These are phyloP conservation scores for Popillia japonica DNA, from an alignment of 1,140 invertebrate genomes.

Conservation along the genomic window DNA sequence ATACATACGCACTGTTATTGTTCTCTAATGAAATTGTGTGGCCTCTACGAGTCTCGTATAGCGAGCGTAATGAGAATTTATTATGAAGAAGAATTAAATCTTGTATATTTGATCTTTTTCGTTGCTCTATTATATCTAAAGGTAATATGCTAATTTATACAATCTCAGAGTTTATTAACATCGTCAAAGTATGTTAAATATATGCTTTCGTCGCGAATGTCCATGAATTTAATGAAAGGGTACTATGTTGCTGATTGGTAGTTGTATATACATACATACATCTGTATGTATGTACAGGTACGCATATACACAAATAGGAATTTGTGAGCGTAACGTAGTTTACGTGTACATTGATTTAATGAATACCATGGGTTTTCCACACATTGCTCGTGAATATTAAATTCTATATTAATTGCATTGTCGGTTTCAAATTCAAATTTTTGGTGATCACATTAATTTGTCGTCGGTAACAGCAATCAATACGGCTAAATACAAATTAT, in stretches of 20 bases:
- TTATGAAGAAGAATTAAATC: slow-evolving; percentile 30
- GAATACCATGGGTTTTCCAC: background rate
- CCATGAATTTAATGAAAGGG: slow-evolving; percentile 24
- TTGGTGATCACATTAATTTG: too few species aligned
- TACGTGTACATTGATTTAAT: background rate
- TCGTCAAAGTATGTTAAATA: slow-evolving; percentile 13
- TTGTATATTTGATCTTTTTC: slow-evolving; percentile 15
- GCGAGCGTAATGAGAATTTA: slow-evolving; percentile 19
- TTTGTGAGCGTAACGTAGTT: background rate
- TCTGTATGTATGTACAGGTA: background rate
- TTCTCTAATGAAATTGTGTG: slow-evolving; percentile 22
- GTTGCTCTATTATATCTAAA: background rate
- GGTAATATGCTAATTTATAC: slow-evolving; percentile 25
- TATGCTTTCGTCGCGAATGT: background rate
- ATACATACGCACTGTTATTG: slow-evolving; percentile 15
- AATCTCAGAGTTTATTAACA: slow-evolving; percentile 33
- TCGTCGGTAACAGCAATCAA: too few species aligned
- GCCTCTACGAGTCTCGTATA: slow-evolving; percentile 10
- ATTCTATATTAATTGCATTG: background rate
- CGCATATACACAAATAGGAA: background rate
- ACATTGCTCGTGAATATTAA: background rate
- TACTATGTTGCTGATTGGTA: slow-evolving; percentile 12
- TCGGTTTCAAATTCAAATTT: background rate
- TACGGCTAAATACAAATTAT: too few species aligned
- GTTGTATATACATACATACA: background rate